Conservation (phyloP, 2,113 vertebrate genomes). For the Antennarius striatus region DNA sequence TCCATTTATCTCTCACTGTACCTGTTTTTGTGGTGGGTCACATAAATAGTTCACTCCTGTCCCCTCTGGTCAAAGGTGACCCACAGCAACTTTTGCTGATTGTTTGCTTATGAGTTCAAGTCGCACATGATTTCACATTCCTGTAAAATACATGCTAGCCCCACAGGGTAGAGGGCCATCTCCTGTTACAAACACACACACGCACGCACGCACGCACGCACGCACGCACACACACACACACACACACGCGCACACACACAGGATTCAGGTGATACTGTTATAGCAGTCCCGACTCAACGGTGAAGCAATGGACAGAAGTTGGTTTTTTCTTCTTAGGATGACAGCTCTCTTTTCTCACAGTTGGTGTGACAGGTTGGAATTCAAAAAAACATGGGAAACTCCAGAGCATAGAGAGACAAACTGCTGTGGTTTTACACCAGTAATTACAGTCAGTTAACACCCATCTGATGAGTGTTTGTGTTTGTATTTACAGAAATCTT, state of each 20-base stretch:
- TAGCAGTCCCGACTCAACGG: slow-evolving; percentile 41
- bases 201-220: slow-evolving; percentile 21
- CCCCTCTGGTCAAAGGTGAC: slow-evolving; percentile 68
- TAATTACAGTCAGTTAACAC: slow-evolving; percentile 69
- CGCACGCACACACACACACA: slow-evolving; percentile 11
- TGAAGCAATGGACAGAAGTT: slow-evolving; percentile 16
- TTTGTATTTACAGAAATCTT: slow-evolving; percentile 55
- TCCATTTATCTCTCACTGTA: slow-evolving; percentile 32
- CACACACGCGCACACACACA: slow-evolving; percentile 7
- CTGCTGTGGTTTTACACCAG: slow-evolving; percentile 60
- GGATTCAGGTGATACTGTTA: slow-evolving; percentile 59
- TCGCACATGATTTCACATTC: slow-evolving; percentile 63
- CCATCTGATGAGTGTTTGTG: slow-evolving; percentile 49
- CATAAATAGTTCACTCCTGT: slow-evolving; percentile 56
- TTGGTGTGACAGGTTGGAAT: slow-evolving; percentile 60
- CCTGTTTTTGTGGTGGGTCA: slow-evolving; percentile 40
- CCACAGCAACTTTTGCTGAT: slow-evolving; percentile 39
- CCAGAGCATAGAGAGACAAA: slow-evolving; percentile 58
- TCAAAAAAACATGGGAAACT: slow-evolving; percentile 69
- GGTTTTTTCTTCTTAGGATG: slow-evolving; percentile 6
- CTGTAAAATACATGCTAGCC: slow-evolving; percentile 61
- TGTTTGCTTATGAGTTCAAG: slow-evolving; percentile 51
- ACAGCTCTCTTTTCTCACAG: slow-evolving; percentile 62
- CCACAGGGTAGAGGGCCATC: slow-evolving; percentile 62
- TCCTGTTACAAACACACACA: slow-evolving; percentile 53